Evolutionary conservation across 2,113 vertebrate species (phyloP).

Genomic region (Gasterosteus nipponicus): DNA sequence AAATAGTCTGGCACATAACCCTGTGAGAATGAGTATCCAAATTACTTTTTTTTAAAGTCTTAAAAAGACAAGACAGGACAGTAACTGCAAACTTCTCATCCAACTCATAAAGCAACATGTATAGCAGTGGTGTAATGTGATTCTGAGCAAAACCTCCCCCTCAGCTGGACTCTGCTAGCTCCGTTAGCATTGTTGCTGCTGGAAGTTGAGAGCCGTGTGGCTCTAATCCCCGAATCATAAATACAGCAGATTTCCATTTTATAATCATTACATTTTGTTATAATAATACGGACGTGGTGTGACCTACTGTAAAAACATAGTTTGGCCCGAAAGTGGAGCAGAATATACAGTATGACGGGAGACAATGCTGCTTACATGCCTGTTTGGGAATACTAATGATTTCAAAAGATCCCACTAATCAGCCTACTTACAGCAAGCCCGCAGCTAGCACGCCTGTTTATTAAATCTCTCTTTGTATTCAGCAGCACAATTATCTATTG

Average conservation of each 20-base stretch:
- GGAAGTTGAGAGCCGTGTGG: neutral
- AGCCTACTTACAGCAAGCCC: neutral
- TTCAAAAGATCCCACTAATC: neutral
- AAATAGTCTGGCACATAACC: neutral
- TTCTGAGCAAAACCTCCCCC: neutral
- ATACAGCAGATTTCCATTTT: neutral
- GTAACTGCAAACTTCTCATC: neutral
- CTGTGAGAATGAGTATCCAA: too few relatives aligned
- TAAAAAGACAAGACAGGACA: neutral
- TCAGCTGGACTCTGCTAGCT: neutral
- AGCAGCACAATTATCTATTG: constrained; percentile 1
- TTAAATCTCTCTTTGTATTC: constrained; percentile 23
- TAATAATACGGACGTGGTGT: neutral
- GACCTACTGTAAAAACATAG: constrained; percentile 1
- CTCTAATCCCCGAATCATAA: neutral
- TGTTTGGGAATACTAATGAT: neutral
- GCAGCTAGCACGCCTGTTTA: neutral
- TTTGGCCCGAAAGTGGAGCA: neutral
- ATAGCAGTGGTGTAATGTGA: neutral
- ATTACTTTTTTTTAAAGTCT: neutral
- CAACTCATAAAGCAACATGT: neutral
- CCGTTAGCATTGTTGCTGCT: neutral
- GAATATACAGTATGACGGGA: neutral
- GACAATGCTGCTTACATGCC: neutral
- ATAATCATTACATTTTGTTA: neutral